Conservation (phyloP, 2,797 vertebrate genomes). For the Novumbra hubbsi region DNA sequence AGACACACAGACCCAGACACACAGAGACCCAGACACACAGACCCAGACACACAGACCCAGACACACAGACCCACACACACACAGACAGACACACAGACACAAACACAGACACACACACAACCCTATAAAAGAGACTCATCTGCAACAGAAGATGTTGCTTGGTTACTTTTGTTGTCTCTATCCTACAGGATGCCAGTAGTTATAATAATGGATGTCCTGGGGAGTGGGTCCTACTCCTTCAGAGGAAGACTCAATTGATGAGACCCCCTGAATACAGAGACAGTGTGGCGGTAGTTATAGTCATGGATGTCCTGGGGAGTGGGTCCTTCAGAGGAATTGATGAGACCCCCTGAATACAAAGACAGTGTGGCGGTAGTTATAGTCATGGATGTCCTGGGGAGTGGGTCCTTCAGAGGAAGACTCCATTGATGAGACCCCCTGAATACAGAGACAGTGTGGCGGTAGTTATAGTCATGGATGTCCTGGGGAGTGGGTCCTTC, state of each 20-base stretch:
- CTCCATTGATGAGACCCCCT: background rate
- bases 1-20: conserved; percentile 2
- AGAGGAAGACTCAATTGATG: too few relatives aligned
- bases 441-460: background rate
- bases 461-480: background rate
- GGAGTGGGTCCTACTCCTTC: background rate
- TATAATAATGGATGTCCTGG: background rate
- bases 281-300: too few relatives aligned
- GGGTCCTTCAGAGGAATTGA: conserved; percentile 8
- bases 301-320: too few relatives aligned
- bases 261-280: background rate
- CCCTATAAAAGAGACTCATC: conserved; percentile 35
- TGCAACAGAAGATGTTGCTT: conserved; percentile 34
- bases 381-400: background rate
- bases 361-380: conserved; percentile 20
- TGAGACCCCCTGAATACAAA: conserved; percentile 40
- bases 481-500: background rate
- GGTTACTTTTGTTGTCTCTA: conserved; percentile 24
- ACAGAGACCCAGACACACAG: background rate
- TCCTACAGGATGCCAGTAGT: conserved; percentile 4
- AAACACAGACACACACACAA: conserved; percentile 21
- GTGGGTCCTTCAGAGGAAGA: background rate
- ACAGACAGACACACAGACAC: background rate
- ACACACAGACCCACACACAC: conserved; percentile 4
- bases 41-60: too few relatives aligned